Conservation (phyloP, 2,888 invertebrate genomes). For the Alsophila aescularia region DNA sequence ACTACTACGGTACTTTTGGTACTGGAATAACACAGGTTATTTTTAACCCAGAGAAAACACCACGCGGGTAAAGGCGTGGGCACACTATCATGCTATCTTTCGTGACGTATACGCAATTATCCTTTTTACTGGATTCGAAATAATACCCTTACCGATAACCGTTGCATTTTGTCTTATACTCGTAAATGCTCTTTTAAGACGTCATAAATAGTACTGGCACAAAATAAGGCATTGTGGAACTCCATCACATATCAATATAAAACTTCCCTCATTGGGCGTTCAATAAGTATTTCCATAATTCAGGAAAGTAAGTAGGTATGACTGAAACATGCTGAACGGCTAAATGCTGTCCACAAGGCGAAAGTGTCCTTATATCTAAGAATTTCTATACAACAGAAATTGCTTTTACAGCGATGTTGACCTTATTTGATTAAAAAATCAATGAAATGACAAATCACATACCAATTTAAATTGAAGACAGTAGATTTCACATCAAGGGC, state of each 20-base stretch:
- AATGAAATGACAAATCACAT: neutral
- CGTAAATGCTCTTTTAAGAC: too few species aligned
- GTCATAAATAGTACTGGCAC: too few species aligned
- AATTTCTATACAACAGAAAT: neutral
- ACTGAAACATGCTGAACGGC: neutral
- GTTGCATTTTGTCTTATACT: too few species aligned
- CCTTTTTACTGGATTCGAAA: too few species aligned
- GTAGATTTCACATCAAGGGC: neutral
- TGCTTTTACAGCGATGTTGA: neutral
- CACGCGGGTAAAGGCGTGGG: too few species aligned
- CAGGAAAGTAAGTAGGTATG: neutral
- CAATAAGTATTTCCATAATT: neutral
- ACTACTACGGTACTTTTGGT: too few species aligned
- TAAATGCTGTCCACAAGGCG: neutral
- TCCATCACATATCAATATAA: neutral
- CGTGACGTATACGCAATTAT: too few species aligned
- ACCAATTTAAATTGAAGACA: constrained; percentile 4
- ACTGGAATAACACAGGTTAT: too few species aligned
- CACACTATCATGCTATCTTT: too few species aligned
- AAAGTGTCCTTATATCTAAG: neutral
- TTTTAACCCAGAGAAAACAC: too few species aligned
- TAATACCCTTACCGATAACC: too few species aligned
- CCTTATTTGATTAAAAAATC: neutral
- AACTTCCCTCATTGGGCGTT: neutral
- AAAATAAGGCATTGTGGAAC: constrained; percentile 17